A percentile compares a stretch with the other conserved stretches of the same genome.
phyloP scores from a whole-genome alignment of 53 echinoderm and acorn worm genomes.

The Hippasteria phrygiana region DNA sequence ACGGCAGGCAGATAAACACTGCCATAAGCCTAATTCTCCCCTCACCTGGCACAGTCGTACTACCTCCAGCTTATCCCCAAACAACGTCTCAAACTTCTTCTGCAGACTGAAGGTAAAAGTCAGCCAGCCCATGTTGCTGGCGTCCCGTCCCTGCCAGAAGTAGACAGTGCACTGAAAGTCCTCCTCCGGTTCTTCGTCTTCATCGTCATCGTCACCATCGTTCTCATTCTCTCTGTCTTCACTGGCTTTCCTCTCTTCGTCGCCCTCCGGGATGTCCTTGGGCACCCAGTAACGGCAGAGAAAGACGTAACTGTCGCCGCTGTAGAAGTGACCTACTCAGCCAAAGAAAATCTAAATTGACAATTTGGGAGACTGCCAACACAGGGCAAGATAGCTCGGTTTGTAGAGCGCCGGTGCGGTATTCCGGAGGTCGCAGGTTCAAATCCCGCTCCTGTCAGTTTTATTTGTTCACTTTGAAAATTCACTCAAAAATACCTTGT shows the following conservation, averaged over 20 bases:
- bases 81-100: constrained; percentile 98
- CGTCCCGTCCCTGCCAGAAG: constrained; percentile 96
- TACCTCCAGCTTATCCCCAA: constrained; percentile 97
- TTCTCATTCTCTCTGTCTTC: constrained; percentile 48
- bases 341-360: not conserved
- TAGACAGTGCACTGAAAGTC: constrained; percentile 98
- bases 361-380: no score
- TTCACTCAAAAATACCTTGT: no score
- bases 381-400: no score
- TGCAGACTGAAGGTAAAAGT: constrained; percentile 97
- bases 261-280: constrained; percentile 73
- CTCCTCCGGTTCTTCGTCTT: constrained; percentile 82
- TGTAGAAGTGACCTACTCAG: constrained; percentile 88
- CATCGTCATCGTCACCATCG: constrained; percentile 68
- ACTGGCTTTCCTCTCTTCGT: constrained; percentile 14
- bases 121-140: constrained; percentile 98
- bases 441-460: no score
- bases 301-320: constrained; percentile 97
- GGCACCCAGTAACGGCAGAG: constrained; percentile 99
- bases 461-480: no score
- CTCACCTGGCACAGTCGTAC: constrained; percentile 93
- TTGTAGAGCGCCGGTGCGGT: no score
- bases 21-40: no score
- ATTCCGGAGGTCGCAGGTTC: no score
- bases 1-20: no score